Evolutionary conservation across 2,888 invertebrate species (phyloP).

Genomic region (Ceraclea dissimilis): DNA sequence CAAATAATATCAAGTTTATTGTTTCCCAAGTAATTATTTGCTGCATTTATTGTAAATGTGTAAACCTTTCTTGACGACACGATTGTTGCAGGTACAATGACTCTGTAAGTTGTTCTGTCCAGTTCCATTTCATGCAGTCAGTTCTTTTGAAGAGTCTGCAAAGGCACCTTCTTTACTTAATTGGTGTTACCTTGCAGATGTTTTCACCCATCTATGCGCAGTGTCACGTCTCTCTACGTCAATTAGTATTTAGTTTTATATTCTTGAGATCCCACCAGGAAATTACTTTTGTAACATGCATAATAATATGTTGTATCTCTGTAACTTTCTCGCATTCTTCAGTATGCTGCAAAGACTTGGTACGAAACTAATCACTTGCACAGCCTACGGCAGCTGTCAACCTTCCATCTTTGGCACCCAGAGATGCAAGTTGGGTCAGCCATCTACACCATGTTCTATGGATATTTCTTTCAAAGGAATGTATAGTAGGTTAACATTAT

Average conservation of each 20-base stretch:
- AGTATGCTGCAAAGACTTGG: background rate
- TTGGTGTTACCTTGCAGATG: too few relatives aligned
- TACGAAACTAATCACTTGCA: background rate
- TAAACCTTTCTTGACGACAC: too few relatives aligned
- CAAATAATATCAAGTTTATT: too few relatives aligned
- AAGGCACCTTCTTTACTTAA: too few relatives aligned
- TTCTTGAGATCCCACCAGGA: background rate
- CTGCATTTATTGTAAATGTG: too few relatives aligned
- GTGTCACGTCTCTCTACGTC: background rate
- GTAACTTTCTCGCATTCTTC: background rate
- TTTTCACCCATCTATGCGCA: background rate
- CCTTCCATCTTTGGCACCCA: slow-evolving; percentile 2
- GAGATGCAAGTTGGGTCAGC: background rate
- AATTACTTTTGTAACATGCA: background rate
- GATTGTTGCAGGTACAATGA: too few relatives aligned
- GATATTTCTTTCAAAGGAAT: background rate
- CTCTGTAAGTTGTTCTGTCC: too few relatives aligned
- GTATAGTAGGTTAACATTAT: background rate
- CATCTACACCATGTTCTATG: background rate
- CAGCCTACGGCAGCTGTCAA: background rate
- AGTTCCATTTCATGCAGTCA: too few relatives aligned
- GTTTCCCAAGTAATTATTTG: too few relatives aligned
- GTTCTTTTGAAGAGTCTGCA: too few relatives aligned
- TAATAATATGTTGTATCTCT: background rate
- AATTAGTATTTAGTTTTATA: background rate